phyloP scores from a whole-genome alignment of 2,888 invertebrate species.

The Tryphoninae sp. region DNA sequence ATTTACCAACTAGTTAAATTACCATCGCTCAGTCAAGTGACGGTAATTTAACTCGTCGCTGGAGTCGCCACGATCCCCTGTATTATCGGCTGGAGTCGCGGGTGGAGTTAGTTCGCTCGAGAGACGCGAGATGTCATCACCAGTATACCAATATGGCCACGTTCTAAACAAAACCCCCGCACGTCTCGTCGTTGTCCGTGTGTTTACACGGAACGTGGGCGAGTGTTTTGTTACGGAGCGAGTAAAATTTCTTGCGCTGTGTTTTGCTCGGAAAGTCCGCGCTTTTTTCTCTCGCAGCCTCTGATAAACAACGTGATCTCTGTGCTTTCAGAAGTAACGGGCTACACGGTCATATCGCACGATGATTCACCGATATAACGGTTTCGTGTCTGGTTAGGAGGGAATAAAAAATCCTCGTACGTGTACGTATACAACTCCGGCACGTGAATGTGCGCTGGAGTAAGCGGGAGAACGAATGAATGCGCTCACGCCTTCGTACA shows the following conservation, averaged over 20 bases:
- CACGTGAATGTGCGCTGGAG: constrained; percentile 37
- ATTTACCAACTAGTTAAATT: neutral
- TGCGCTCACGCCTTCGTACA: constrained; percentile 24
- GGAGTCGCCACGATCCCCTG: constrained; percentile 58
- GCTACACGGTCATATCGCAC: constrained; percentile 26
- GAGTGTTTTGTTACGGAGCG: constrained; percentile 13
- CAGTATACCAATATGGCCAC: constrained; percentile 78
- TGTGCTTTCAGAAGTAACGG: constrained; percentile 37
- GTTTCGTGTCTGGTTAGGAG: constrained; percentile 28
- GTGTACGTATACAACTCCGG: neutral
- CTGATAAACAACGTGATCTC: constrained; percentile 33
- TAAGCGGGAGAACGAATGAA: constrained; percentile 44
- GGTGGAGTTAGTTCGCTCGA: constrained; percentile 4
- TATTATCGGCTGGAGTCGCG: constrained; percentile 68
- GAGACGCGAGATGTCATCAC: constrained; percentile 67
- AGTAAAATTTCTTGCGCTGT: neutral
- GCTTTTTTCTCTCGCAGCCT: constrained; percentile 21
- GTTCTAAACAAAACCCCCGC: constrained; percentile 69
- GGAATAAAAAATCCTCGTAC: constrained; percentile 18
- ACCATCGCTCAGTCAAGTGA: neutral
- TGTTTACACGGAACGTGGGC: constrained; percentile 61
- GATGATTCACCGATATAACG: constrained; percentile 60
- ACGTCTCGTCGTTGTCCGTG: constrained; percentile 27
- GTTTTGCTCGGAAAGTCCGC: constrained; percentile 8
- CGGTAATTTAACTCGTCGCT: constrained; percentile 30